Evolutionary conservation across 2,888 invertebrate species (phyloP), one percentile per base, ranked within the genome.

Genomic region (Athalia rosae): DNA sequence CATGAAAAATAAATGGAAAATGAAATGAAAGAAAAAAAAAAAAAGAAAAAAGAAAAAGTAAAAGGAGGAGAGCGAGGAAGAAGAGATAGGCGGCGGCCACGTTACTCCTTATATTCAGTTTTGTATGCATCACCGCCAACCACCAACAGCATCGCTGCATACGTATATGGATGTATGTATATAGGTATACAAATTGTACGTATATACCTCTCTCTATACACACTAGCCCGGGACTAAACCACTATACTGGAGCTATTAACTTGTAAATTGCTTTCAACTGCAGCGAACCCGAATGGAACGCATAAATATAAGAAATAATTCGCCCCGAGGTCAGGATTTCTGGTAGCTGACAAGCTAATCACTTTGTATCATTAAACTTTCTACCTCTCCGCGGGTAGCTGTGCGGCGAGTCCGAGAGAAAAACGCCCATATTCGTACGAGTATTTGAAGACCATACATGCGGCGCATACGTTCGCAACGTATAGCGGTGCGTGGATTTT

Each of bases 181-280:
- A 62, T 7, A 7, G 9, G 41, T 28, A 62, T 62, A 62, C 8
- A 3, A 58, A n/a, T 28, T 28, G 28, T 28, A 28, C 28, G n/a
- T n/a, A 28, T 28, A 28, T 2, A 28, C 28, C 28, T n/a, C n/a
- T n/a, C n/a, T n/a, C n/a, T n/a, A n/a, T 28, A 28, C 28, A 28
- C 28, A 28, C 28, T 28, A 11, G 7, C 11, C 11, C 64, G n/a
- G n/a, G 45, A 47, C 7, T 13, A 53, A 80, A 67, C 67, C 13
- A 48, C 59, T 28, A 45, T 81, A 83, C 81, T 82, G 87, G 87
- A 86, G 87, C 89, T 88, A 89, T 89, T 89, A 89, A 89, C 89
- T 89, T 89, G 89, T 89, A 89, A 89, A 89, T 89, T 89, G 89
- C 89, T 89, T 89, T 89, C 89, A 89, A 88, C 86, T 88, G 85